Evolutionary conservation across 2,888 invertebrate genomes (phyloP).

Genomic region (Gortyna flavago): DNA sequence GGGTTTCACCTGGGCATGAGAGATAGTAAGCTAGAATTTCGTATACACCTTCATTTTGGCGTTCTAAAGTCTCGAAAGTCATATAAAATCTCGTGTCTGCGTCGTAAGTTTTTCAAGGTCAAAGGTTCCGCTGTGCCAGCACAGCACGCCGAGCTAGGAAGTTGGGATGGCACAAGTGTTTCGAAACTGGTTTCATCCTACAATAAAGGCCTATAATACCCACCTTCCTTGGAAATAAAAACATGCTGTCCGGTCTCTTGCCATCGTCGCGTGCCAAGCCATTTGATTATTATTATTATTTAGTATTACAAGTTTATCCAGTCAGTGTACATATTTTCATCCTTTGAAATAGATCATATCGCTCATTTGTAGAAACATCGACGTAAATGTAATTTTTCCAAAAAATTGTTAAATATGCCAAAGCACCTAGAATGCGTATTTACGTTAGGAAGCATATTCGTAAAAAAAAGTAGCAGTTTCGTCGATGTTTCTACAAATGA

Average conservation of each 20-base stretch:
- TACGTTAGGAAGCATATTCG: too few species aligned
- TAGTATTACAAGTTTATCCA: too few species aligned
- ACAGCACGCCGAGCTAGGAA: background rate
- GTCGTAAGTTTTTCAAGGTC: background rate
- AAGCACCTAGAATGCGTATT: too few species aligned
- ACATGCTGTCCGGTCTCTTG: background rate
- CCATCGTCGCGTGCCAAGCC: background rate
- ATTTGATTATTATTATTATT: too few species aligned
- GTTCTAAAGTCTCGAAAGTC: background rate
- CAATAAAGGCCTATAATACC: background rate
- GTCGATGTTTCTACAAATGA: too few species aligned
- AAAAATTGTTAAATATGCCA: too few species aligned
- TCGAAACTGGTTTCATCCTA: too few species aligned
- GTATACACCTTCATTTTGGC: background rate
- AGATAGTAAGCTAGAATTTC: background rate
- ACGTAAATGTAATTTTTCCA: too few species aligned
- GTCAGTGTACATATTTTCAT: too few species aligned
- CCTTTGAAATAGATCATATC: too few species aligned
- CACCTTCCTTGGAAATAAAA: background rate
- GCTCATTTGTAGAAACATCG: too few species aligned
- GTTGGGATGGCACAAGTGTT: background rate
- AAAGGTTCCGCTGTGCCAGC: background rate
- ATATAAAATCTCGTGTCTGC: background rate
- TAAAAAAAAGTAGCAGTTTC: too few species aligned
- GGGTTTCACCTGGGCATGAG: background rate